Conservation (phyloP, 2,888 invertebrate species). For the Ommatoiulus sabulosus region DNA sequence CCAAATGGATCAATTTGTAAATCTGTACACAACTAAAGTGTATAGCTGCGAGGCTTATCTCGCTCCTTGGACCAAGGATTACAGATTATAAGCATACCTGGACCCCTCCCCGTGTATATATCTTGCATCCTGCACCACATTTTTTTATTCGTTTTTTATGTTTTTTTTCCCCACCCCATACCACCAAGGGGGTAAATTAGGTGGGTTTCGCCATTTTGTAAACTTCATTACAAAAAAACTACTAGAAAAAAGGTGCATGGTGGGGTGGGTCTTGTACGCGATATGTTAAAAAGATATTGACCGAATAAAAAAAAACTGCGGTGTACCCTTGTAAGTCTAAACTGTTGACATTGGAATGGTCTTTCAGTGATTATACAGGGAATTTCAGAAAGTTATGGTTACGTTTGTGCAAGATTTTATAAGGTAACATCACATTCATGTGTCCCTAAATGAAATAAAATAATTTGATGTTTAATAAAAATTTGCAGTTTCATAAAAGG, state of each 20-base stretch:
- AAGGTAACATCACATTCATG: too few relatives aligned
- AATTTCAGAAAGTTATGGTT: not conserved
- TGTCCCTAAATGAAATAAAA: too few relatives aligned
- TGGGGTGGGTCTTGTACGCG: conserved; percentile 12
- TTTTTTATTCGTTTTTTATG: conserved; percentile 47
- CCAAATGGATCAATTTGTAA: conserved; percentile 42
- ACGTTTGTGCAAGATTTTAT: not conserved
- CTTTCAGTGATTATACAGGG: not conserved
- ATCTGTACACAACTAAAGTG: conserved; percentile 14
- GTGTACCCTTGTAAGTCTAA: conserved; percentile 1
- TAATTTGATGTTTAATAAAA: too few relatives aligned
- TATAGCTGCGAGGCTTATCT: conserved; percentile 38
- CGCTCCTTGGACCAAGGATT: conserved; percentile 46
- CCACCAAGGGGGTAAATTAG: conserved; percentile 53
- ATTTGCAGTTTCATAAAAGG: too few relatives aligned
- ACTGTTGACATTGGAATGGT: not conserved
- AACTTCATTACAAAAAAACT: conserved; percentile 25
- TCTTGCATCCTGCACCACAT: conserved; percentile 18
- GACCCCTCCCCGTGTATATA: not conserved
- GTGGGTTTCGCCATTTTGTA: conserved; percentile 46
- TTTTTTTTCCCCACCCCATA: conserved; percentile 1
- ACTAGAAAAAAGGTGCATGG: not conserved
- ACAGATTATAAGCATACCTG: conserved; percentile 23
- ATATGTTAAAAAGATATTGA: conserved; percentile 29
- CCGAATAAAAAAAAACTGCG: not conserved